Base-by-base conservation (phyloP, 2,797 vertebrate genomes). In the Thamnophis elegans region DNA sequence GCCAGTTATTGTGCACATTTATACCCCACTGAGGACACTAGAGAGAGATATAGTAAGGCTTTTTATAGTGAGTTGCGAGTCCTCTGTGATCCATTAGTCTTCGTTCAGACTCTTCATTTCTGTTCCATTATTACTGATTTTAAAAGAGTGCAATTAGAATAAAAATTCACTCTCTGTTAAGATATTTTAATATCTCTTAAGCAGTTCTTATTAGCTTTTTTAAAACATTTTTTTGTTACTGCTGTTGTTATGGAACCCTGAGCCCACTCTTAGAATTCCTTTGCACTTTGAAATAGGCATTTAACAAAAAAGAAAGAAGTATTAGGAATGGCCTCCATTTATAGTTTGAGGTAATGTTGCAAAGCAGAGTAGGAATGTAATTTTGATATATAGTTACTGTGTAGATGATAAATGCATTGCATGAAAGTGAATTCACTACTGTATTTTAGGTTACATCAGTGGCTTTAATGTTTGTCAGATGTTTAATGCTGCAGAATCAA, bases 71-170 rank as follows among this genome's bases (percentile, higher is more conserved):
- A 88, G 42, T 54, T 88, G 14, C 82, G n/a, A 11, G 10, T 11
- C 36, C 42, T 47, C 3, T 88, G 9, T 60, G 85, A 60, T 47
- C 78, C 60, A 82, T 73, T 60, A 82, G 65, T 82, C 11, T 54
- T 88, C 53, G 26, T 60, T 25, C 26, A 51, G 5, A 20, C 20
- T 56, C 32, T 82, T 91, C 14, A 62, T 87, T 54, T 53, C 42
- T 88, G 25, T 36, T 59, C 28, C 78, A 65, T 68, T 56, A 25
- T 36, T 82, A 16, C 9, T 32, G 14, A 22, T 60, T 90, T 90
- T 90, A 90, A 90, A 78, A n/a, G 32, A 82, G 28, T 54, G 47
- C 42, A 78, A 20, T 73, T 90, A n/a, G 82, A 92, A 89, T 28
- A 85, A 18, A 22, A 78, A 65, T 4, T 89, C 26, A 56, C 55